phyloP scores from a whole-genome alignment of 2,113 vertebrate genomes.

The Pluvianellus socialis region DNA sequence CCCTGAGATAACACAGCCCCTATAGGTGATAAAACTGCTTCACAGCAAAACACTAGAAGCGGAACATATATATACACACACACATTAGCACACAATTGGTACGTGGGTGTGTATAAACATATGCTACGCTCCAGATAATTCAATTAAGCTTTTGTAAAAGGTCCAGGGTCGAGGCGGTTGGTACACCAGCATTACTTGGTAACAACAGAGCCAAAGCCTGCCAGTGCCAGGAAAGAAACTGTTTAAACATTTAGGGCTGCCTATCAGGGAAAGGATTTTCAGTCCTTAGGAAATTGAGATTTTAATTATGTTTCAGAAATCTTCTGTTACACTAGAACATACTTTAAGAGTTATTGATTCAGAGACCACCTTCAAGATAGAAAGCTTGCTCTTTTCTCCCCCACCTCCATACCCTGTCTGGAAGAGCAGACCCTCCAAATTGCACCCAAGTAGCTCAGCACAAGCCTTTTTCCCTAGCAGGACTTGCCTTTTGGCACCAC shows the following conservation, averaged over 20 bases:
- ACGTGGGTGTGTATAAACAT: background rate
- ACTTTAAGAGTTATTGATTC: background rate
- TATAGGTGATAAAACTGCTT: fast-evolving
- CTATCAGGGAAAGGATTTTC: background rate
- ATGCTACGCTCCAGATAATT: fast-evolving
- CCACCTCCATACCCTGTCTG: background rate
- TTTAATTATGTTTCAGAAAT: background rate
- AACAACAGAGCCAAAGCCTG: background rate
- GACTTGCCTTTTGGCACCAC: background rate
- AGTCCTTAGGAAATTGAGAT: background rate
- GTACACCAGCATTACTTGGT: no score
- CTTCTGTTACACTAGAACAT: no score
- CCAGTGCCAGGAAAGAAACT: background rate
- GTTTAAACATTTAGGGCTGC: no score
- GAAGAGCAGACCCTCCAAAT: no score
- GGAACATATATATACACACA: no score
- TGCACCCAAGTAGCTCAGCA: fast-evolving
- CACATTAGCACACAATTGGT: no score
- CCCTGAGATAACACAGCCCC: background rate
- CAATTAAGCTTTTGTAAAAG: background rate
- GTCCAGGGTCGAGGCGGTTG: background rate
- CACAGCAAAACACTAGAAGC: no score
- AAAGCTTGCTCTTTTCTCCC: background rate
- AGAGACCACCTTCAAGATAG: background rate
- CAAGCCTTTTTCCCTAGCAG: fast-evolving